Evolutionary conservation across 2,888 invertebrate genomes (phyloP).

Genomic region (Tetramorium bicarinatum): DNA sequence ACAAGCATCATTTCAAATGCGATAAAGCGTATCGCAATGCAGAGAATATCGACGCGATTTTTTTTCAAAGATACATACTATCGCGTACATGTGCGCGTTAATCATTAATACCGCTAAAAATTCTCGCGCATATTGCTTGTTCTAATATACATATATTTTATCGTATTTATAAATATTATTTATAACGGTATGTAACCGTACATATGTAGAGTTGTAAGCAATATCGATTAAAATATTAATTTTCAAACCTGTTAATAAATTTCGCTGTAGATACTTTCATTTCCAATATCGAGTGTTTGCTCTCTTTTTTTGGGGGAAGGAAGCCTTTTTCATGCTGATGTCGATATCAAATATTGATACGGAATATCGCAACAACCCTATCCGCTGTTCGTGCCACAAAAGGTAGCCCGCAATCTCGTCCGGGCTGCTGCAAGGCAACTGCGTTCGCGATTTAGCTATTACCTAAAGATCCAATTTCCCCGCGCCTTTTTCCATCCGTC

Average conservation of each 20-base stretch:
- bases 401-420: constrained; percentile 42
- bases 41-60: not conserved
- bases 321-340: constrained; percentile 21
- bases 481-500: constrained; percentile 32
- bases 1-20: constrained; percentile 41
- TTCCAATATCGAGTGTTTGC: constrained; percentile 29
- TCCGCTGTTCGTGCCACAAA: constrained; percentile 15
- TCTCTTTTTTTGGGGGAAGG: not conserved
- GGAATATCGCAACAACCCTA: constrained; percentile 26
- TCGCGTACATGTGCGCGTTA: not conserved
- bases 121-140: not conserved
- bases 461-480: constrained; percentile 69
- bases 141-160: not conserved
- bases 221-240: constrained; percentile 42
- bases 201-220: not conserved
- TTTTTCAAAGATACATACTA: not conserved
- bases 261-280: constrained; percentile 14
- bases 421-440: constrained; percentile 57
- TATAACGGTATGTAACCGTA: no score
- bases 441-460: constrained; percentile 66
- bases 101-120: not conserved
- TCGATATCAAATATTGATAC: constrained; percentile 46
- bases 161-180: not conserved
- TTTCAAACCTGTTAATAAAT: constrained; percentile 13
- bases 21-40: constrained; percentile 19